Conservation (phyloP, 64 coral and sea anemone genomes). For the Pachyseris speciosa region DNA sequence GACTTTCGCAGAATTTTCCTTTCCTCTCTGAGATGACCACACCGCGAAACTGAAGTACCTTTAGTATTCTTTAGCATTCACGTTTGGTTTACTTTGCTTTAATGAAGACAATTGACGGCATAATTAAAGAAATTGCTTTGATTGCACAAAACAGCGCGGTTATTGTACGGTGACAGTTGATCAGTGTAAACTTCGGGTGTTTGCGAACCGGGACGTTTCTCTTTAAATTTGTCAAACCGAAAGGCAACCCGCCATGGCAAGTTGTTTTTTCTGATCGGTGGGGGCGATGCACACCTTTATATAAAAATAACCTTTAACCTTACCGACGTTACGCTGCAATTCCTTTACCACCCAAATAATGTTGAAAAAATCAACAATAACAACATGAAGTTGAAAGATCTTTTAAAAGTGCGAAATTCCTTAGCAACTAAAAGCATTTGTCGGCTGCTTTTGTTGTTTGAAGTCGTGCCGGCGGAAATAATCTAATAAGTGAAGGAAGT, state of each 20-base stretch:
- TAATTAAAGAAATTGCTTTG: neutral
- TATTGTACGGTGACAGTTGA: constrained; percentile 16
- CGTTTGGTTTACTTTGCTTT: constrained; percentile 18
- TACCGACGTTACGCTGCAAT: neutral
- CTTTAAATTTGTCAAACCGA: neutral
- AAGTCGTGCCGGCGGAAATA: too few species aligned
- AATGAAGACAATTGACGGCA: constrained; percentile 6
- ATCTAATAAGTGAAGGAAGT: too few species aligned
- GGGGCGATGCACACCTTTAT: neutral
- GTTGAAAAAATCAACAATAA: too few species aligned
- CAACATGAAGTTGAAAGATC: too few species aligned
- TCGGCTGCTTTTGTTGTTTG: too few species aligned
- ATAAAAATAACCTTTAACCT: neutral
- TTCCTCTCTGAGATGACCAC: neutral
- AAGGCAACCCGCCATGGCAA: neutral
- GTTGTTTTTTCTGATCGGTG: neutral
- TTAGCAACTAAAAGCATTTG: too few species aligned
- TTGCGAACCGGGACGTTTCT: neutral
- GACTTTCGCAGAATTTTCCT: neutral
- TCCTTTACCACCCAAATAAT: neutral
- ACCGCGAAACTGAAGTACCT: constrained; percentile 6
- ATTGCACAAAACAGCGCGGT: neutral
- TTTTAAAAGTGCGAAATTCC: too few species aligned
- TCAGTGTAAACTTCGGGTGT: neutral
- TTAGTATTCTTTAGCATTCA: neutral